Evolutionary conservation across 2,888 invertebrate genomes (phyloP).

Genomic region (Timema cristinae): DNA sequence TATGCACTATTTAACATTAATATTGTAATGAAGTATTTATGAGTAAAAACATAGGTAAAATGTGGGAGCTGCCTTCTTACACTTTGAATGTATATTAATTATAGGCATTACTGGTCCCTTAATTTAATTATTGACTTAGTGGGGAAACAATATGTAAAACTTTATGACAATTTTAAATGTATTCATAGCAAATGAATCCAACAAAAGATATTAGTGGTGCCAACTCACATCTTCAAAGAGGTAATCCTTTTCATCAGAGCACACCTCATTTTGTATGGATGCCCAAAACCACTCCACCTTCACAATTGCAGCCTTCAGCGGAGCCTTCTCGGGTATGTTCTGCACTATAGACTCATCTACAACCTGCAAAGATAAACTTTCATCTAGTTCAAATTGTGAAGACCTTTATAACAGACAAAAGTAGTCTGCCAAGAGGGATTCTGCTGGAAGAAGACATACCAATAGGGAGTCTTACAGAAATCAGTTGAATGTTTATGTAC

Average conservation of each 20-base stretch:
- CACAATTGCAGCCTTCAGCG: slow-evolving; percentile 67
- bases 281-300: slow-evolving; percentile 99
- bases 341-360: slow-evolving; percentile 76
- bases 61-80: not conserved
- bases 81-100: not conserved
- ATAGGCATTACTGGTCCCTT: no score
- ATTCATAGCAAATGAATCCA: no score
- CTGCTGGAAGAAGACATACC: no score
- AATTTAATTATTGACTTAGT: not conserved
- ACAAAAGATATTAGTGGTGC: not conserved
- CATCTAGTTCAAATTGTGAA: no score
- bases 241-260: slow-evolving; percentile 87
- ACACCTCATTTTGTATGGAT: slow-evolving; percentile 92
- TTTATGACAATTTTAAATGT: not conserved
- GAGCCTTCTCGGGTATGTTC: slow-evolving; percentile 63
- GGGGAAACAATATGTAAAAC: not conserved
- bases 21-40: not conserved
- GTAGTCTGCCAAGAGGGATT: no score
- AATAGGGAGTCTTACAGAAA: no score
- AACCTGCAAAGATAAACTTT: slow-evolving; percentile 54
- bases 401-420: no score
- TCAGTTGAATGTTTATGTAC: no score
- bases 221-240: slow-evolving; percentile 76
- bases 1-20: no score
- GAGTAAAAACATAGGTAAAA: not conserved